These are phyloP conservation scores for Anolis sagrei DNA, from an alignment of 2,113 vertebrate genomes.

Conservation along the genomic window DNA sequence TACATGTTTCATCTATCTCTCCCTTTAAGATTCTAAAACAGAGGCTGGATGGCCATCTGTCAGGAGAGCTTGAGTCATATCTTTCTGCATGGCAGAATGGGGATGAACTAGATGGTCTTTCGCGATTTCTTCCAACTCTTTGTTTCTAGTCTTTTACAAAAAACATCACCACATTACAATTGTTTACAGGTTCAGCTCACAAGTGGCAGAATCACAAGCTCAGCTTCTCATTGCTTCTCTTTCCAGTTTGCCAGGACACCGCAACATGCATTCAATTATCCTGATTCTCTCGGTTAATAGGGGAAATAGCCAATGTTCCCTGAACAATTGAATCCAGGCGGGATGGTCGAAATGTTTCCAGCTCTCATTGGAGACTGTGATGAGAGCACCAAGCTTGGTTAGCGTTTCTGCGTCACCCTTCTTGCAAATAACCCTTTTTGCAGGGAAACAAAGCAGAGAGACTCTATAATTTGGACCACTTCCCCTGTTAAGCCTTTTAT, in stretches of 20 bases:
- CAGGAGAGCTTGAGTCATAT: no score
- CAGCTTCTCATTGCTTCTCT: background rate
- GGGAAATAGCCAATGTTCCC: constrained; percentile 12
- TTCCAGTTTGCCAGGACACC: background rate
- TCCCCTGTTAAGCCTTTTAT: background rate
- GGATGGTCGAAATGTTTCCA: background rate
- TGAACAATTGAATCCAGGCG: background rate
- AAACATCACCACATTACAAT: no score
- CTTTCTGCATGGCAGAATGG: no score
- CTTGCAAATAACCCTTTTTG: background rate
- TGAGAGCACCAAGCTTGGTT: constrained; percentile 9
- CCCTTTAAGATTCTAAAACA: no score
- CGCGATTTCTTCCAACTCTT: no score
- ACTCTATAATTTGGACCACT: background rate
- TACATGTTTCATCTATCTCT: no score
- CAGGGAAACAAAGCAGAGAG: background rate
- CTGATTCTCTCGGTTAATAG: background rate
- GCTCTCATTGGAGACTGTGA: background rate
- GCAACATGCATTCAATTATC: background rate
- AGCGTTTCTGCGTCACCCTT: background rate
- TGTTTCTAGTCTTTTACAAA: background rate
- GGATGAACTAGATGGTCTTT: no score
- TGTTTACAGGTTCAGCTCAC: background rate
- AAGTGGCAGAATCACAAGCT: background rate
- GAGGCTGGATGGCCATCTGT: no score